These are phyloP conservation scores for Eremobia ochroleuca DNA, from an alignment of 2,888 invertebrate species.

Conservation along the genomic window DNA sequence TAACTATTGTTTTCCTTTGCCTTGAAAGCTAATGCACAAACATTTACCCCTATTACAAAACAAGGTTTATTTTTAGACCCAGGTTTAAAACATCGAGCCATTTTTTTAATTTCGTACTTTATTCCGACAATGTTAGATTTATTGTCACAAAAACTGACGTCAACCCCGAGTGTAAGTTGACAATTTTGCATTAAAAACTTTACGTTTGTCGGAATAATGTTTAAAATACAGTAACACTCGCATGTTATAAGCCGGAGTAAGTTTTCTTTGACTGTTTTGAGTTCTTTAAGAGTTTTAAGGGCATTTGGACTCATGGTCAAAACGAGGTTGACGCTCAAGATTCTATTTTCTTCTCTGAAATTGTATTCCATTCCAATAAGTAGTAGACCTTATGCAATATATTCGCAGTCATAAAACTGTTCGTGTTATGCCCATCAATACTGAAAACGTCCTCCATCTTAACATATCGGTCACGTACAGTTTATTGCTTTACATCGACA, in stretches of 20 bases:
- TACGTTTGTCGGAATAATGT: neutral
- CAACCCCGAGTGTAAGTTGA: neutral
- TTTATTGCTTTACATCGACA: constrained; percentile 55
- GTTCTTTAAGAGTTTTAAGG: constrained; percentile 1
- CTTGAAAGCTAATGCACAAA: neutral
- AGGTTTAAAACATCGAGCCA: neutral
- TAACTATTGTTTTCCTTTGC: constrained; percentile 10
- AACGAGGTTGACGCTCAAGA: neutral
- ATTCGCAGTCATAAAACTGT: constrained; percentile 23
- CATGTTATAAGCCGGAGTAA: neutral
- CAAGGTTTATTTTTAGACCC: too few relatives aligned
- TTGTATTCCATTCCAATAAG: neutral
- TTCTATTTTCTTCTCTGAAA: neutral
- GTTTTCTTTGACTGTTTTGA: neutral
- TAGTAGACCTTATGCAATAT: neutral
- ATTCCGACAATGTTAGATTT: too few relatives aligned
- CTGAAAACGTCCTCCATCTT: constrained; percentile 31
- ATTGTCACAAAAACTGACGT: neutral
- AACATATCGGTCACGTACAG: constrained; percentile 59
- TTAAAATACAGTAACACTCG: too few relatives aligned
- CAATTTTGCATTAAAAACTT: neutral
- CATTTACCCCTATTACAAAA: too few relatives aligned
- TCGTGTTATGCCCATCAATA: constrained; percentile 35
- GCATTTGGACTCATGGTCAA: neutral
- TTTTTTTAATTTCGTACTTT: neutral